Percentiles rank a stretch among this genome's conserved stretches.
phyloP scores from a whole-genome alignment of 2,888 invertebrate species.

The Siphlonurus alternatus region DNA sequence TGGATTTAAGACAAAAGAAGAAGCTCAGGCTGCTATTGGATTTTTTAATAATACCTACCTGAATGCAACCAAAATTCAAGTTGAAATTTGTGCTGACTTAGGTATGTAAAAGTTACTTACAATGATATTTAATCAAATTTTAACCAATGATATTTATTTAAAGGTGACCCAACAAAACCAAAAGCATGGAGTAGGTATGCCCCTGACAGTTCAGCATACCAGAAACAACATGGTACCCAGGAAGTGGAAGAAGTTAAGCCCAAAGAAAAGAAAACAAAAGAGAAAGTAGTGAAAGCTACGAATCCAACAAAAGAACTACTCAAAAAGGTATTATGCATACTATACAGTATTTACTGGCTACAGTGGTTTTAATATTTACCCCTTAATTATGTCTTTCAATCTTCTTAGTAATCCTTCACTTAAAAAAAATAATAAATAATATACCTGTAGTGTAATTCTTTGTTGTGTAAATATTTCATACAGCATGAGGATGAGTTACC shows the following conservation, averaged over 20 bases:
- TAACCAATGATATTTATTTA: conserved; percentile 5
- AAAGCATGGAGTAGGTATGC: conserved; percentile 90
- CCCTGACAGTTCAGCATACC: conserved; percentile 50
- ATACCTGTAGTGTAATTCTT: too few relatives aligned
- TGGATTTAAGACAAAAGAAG: conserved; percentile 67
- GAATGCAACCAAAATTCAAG: conserved; percentile 62
- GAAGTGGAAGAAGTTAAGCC: conserved; percentile 20
- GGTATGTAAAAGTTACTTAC: conserved; percentile 29
- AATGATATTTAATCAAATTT: too few relatives aligned
- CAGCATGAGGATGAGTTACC: too few relatives aligned
- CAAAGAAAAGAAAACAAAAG: conserved; percentile 23
- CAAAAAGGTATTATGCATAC: conserved; percentile 34
- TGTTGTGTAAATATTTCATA: too few relatives aligned
- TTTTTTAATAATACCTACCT: conserved; percentile 74
- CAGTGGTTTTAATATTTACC: background rate
- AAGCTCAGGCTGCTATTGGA: conserved; percentile 58
- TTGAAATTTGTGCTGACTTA: conserved; percentile 51
- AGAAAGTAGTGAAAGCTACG: conserved; percentile 19
- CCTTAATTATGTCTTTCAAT: too few relatives aligned
- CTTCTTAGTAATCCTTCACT: too few relatives aligned
- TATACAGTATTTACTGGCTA: background rate
- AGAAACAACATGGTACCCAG: conserved; percentile 29
- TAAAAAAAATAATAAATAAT: too few relatives aligned
- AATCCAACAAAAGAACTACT: conserved; percentile 47
- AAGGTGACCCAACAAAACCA: conserved; percentile 52